These are phyloP conservation scores for Colossoma macropomum DNA, from an alignment of 2,113 vertebrate genomes.

Conservation along the genomic window DNA sequence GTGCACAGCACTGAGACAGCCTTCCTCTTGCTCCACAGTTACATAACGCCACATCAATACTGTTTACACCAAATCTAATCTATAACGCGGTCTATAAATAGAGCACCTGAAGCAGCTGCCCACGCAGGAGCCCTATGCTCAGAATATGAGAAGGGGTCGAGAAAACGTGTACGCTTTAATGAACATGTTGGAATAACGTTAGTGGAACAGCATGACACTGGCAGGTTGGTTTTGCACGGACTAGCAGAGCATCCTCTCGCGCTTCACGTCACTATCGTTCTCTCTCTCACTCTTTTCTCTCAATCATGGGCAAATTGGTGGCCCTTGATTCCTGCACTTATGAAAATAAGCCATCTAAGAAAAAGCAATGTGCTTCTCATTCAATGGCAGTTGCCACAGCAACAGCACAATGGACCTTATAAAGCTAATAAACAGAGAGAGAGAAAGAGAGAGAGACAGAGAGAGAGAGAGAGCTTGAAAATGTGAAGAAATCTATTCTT, in stretches of 20 bases:
- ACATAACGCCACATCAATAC: slow-evolving; percentile 39
- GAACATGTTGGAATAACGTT: neutral
- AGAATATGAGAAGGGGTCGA: slow-evolving; percentile 1
- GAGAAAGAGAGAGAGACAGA: slow-evolving; percentile 47
- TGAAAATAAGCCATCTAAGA: slow-evolving; percentile 64
- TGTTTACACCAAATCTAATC: slow-evolving; percentile 17
- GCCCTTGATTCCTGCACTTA: slow-evolving; percentile 52
- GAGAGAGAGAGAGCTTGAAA: slow-evolving; percentile 47
- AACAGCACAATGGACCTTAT: slow-evolving; percentile 76
- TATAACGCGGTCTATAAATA: slow-evolving; percentile 49
- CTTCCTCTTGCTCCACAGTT: neutral
- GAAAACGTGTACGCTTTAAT: neutral
- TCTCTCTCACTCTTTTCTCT: slow-evolving; percentile 16
- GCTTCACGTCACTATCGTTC: slow-evolving; percentile 32
- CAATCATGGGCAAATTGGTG: slow-evolving; percentile 34
- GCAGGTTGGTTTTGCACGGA: neutral
- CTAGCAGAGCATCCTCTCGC: neutral
- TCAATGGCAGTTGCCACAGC: slow-evolving; percentile 73
- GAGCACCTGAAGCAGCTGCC: slow-evolving; percentile 22
- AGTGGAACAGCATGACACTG: neutral
- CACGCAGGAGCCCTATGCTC: neutral
- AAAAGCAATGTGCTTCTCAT: slow-evolving; percentile 52
- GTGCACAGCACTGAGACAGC: neutral
- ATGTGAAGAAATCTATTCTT: slow-evolving; percentile 62
- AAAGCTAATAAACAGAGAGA: slow-evolving; percentile 71